Evolutionary conservation across 2,113 vertebrate species (phyloP).

Genomic region (Xenopus laevis): DNA sequence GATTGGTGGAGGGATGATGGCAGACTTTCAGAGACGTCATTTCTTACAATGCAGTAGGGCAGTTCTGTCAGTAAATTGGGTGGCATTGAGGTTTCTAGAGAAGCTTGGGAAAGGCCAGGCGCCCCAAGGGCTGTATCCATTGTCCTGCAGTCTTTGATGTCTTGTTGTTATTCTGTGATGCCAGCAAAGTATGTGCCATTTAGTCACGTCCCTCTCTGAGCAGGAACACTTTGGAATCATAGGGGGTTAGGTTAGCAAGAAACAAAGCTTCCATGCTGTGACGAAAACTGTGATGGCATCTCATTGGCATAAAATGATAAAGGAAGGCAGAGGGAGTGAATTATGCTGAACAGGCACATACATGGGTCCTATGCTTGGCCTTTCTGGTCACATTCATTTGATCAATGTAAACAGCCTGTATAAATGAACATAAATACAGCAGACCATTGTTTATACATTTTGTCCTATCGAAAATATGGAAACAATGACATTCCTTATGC

Average conservation of each 20-base stretch:
- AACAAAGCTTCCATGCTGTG: not conserved
- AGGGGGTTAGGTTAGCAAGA: not conserved
- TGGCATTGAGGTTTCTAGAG: slow-evolving; percentile 10
- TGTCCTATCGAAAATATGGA: too few relatives aligned
- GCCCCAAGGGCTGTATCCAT: slow-evolving; percentile 2
- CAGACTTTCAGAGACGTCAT: too few relatives aligned
- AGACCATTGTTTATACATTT: too few relatives aligned
- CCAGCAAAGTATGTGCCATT: slow-evolving; percentile 14
- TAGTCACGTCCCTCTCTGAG: slow-evolving; percentile 15
- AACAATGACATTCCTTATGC: too few relatives aligned
- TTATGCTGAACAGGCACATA: not conserved
- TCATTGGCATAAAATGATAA: not conserved
- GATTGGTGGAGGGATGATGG: too few relatives aligned
- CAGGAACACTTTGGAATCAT: not conserved
- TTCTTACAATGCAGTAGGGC: not conserved
- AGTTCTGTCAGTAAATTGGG: slow-evolving; percentile 4
- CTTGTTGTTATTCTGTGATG: not conserved
- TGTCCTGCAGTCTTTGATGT: slow-evolving; percentile 28
- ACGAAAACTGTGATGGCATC: not conserved
- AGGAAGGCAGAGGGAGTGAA: not conserved
- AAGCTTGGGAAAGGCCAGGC: not conserved
- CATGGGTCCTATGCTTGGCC: not conserved
- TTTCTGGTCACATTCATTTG: not conserved
- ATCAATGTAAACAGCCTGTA: not conserved
- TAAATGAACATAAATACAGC: too few relatives aligned